Base-by-base conservation (phyloP, 2,888 invertebrate species). In the Hipparchia semele region DNA sequence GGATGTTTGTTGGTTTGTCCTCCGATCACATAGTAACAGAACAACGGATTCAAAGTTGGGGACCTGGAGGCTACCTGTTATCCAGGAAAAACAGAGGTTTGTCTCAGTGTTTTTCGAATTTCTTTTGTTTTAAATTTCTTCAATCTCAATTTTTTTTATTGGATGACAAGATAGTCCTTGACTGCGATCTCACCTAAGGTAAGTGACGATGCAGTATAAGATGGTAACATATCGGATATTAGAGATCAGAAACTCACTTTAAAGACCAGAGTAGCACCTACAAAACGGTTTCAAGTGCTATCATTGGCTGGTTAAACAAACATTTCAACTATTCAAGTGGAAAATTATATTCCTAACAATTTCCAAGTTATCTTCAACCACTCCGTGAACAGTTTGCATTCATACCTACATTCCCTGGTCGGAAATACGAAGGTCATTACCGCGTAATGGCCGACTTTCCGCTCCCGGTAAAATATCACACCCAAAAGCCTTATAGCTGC, bases 391-490 rank as follows among this genome's bases (percentile, higher is more conserved):
- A 49, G 46, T 62, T 62, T 62, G 46, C 13, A 49, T 13, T n/a
- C 12, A 64, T 53, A n/a, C 51, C 23, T 23, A 64, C 64, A 6
- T 49, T 10, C 51, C 13, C 23, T 5, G 45, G 39, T 59, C 59
- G 59, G 54, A 68, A 49, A 68, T 68, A 59, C 23, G 58, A 9
- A 65, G 9, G 51, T 65, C 59, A 49, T 68, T 68, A 68, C 49
- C 3, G 68, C 59, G 68, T 68, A 60, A 68, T 68, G 68, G 59
- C 51, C 58, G 68, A 60, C 68, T 68, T 68, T 60, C 68, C 56
- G 67, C 67, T 33, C 59, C 33, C n/a, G 51, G 59, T 68, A 60
- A 68, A 68, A 68, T 60, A 68, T 68, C 68, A 68, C 68, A 59
- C 68, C 68, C 68, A 51, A 59, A 65, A 59, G 49, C 68, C 49